Conservation (phyloP, 1,140 invertebrate genomes). For the Carposina sasakii region DNA sequence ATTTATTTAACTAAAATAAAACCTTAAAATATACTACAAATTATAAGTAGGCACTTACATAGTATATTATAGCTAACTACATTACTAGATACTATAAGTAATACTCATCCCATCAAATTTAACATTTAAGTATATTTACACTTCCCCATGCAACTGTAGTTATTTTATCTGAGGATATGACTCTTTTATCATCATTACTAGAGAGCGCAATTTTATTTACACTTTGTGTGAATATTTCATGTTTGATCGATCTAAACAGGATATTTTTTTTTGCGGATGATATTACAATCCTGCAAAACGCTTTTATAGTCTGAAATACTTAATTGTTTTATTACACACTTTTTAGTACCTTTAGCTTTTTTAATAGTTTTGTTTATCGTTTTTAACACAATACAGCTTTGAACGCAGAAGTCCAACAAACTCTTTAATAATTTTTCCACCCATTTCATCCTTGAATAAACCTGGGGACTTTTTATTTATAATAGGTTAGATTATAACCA, state of each 20-base stretch:
- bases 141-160: constrained; percentile 11
- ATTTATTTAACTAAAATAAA: too few species aligned
- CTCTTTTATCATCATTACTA: constrained; percentile 15
- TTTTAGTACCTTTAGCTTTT: too few species aligned
- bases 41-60: too few species aligned
- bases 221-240: constrained; percentile 9
- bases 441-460: constrained; percentile 37
- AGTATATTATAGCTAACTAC: too few species aligned
- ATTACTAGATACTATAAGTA: too few species aligned
- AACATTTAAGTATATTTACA: too few species aligned
- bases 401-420: constrained; percentile 37
- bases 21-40: too few species aligned
- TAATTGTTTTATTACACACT: too few species aligned
- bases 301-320: too few species aligned
- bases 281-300: neutral
- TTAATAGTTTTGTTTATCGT: constrained; percentile 13
- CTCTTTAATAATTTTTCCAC: constrained; percentile 31
- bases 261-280: constrained; percentile 9
- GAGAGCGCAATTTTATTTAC: constrained; percentile 12
- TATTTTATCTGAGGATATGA: constrained; percentile 8
- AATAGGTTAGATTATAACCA: constrained; percentile 17
- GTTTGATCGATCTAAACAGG: constrained; percentile 11
- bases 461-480: constrained; percentile 37
- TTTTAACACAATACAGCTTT: constrained; percentile 26
- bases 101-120: too few species aligned